Percentiles rank a stretch among this genome's conserved stretches.
These are phyloP conservation scores for Tachycineta bicolor DNA, from an alignment of 2,113 vertebrate genomes.

Conservation along the genomic window DNA sequence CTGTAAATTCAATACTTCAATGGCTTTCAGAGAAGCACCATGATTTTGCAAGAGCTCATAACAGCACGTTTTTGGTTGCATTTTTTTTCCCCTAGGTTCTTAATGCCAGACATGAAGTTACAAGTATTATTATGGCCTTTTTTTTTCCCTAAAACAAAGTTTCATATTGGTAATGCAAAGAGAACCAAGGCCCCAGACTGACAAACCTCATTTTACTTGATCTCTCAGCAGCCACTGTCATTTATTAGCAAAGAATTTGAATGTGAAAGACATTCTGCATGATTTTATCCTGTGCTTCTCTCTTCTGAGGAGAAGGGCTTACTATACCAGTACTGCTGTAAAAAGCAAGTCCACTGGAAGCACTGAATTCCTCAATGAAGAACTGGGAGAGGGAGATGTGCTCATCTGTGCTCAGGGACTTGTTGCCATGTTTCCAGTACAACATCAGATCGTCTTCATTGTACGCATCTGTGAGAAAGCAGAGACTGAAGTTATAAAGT, in stretches of 20 bases:
- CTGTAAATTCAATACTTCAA: background rate
- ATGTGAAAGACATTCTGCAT: background rate
- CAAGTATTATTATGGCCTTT: background rate
- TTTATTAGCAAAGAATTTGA: background rate
- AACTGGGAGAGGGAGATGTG: conserved; percentile 91
- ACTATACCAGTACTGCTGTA: conserved; percentile 91
- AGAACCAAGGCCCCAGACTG: background rate
- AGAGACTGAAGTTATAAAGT: background rate
- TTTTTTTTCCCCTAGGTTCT: background rate
- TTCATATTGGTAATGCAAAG: background rate
- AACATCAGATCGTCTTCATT: conserved; percentile 93
- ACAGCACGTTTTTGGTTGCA: background rate
- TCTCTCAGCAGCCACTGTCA: background rate
- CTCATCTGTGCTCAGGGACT: conserved; percentile 86
- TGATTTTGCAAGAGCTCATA: background rate
- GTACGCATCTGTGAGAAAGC: conserved; percentile 83
- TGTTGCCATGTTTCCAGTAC: conserved; percentile 92
- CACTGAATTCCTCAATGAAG: conserved; percentile 90
- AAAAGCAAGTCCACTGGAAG: conserved; percentile 89
- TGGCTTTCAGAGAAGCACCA: background rate
- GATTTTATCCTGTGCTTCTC: background rate
- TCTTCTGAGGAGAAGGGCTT: background rate
- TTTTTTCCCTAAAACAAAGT: background rate
- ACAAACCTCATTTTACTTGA: background rate
- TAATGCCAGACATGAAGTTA: background rate